These are phyloP conservation scores for Hyppa rectilinea DNA, from an alignment of 2,888 invertebrate species.

Conservation along the genomic window DNA sequence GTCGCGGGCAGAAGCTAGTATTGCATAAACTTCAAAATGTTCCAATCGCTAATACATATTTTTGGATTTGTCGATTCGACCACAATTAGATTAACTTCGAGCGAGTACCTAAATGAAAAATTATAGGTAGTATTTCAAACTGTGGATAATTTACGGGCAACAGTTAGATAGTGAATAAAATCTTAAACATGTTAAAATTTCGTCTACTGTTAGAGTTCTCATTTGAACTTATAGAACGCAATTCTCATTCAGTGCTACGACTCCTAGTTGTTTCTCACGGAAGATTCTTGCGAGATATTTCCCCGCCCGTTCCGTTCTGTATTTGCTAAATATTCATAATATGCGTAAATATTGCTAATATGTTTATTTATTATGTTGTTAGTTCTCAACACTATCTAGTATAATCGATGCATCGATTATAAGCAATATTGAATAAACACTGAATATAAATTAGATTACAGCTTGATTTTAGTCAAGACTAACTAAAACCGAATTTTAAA, in stretches of 20 bases:
- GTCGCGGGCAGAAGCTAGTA: too few species aligned
- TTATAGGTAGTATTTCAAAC: too few species aligned
- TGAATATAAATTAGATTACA: background rate
- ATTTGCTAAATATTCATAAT: constrained; percentile 34
- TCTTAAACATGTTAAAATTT: background rate
- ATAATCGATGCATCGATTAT: constrained; percentile 23
- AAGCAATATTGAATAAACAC: background rate
- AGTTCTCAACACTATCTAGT: background rate
- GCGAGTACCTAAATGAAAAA: too few species aligned
- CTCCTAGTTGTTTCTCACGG: constrained; percentile 14
- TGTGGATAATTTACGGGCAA: too few species aligned
- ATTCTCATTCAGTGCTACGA: constrained; percentile 10
- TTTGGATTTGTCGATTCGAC: too few species aligned
- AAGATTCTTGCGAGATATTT: constrained; percentile 23
- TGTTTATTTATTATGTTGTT: constrained; percentile 7
- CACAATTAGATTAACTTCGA: too few species aligned
- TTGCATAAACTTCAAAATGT: too few species aligned
- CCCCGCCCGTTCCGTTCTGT: constrained; percentile 15
- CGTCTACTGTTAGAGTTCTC: background rate
- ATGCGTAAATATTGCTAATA: constrained; percentile 6
- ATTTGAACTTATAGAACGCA: constrained; percentile 31
- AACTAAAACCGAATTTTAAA: background rate
- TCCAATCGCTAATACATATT: too few species aligned
- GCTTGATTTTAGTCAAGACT: constrained; percentile 1
- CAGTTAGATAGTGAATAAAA: background rate